These are phyloP conservation scores for Oscheius sp. DNA, from an alignment of 1,140 invertebrate species.

Conservation along the genomic window DNA sequence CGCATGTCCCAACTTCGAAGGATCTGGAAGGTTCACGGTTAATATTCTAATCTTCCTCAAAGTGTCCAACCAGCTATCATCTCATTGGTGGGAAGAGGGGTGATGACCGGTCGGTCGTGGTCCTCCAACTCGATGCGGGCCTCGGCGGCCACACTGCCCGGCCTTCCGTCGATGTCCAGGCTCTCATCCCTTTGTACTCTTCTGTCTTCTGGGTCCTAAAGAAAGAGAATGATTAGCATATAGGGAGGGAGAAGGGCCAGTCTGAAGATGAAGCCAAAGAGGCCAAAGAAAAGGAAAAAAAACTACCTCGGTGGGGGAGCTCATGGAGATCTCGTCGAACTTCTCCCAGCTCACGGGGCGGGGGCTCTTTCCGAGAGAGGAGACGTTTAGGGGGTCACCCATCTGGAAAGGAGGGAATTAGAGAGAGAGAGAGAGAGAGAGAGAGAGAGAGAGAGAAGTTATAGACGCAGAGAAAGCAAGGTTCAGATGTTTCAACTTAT, in stretches of 20 bases:
- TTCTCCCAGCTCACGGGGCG: background rate
- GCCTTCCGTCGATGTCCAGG: background rate
- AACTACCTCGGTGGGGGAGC: background rate
- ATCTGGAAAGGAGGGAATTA: background rate
- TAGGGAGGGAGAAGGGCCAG: background rate
- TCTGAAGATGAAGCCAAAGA: background rate
- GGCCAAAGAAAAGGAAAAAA: background rate
- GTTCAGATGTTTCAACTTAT: too few relatives aligned
- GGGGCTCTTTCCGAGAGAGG: background rate
- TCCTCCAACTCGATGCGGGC: conserved; percentile 4
- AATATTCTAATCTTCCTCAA: too few relatives aligned
- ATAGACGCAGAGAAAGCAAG: too few relatives aligned
- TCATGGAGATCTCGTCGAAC: background rate
- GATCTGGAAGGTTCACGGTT: background rate
- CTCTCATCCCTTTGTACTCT: background rate
- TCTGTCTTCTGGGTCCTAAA: conserved; percentile 24
- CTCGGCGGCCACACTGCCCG: background rate
- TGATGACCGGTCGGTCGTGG: background rate
- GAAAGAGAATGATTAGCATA: background rate
- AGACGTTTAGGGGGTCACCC: background rate
- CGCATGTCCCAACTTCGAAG: background rate
- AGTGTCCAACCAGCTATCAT: conserved; percentile 12
- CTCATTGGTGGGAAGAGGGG: conserved; percentile 13
- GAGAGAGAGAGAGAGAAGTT: too few relatives aligned
- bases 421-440: too few relatives aligned